These are phyloP conservation scores for Suncus etruscus DNA, from an alignment of 2,113 vertebrate species.

Conservation along the genomic window DNA sequence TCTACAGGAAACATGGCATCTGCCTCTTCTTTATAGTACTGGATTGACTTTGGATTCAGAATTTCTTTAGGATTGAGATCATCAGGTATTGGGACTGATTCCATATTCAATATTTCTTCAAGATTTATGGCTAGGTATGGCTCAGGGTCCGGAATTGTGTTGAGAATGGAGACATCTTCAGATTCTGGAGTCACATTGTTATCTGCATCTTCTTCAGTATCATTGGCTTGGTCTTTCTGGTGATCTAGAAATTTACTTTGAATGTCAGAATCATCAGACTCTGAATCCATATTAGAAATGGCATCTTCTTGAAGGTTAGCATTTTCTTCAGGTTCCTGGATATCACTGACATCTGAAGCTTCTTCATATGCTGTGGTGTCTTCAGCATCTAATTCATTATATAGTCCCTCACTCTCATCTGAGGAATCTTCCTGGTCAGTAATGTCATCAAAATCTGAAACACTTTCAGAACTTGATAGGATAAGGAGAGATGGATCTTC, in stretches of 20 bases:
- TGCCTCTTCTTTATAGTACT: conserved; percentile 35
- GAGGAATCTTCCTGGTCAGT: conserved; percentile 47
- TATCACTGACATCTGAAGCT: conserved; percentile 13
- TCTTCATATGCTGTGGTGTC: background rate
- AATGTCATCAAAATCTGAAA: conserved; percentile 56
- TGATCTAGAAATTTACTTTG: conserved; percentile 14
- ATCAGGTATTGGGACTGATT: conserved; percentile 23
- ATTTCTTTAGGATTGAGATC: conserved; percentile 27
- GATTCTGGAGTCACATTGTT: conserved; percentile 5
- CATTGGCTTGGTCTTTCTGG: background rate
- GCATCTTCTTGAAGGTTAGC: conserved; percentile 1
- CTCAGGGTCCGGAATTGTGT: conserved; percentile 57
- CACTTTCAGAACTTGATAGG: background rate
- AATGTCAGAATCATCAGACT: background rate
- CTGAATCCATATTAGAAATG: background rate
- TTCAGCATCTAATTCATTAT: conserved; percentile 46
- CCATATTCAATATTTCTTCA: conserved; percentile 62
- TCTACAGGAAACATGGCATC: conserved; percentile 32
- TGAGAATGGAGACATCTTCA: conserved; percentile 63
- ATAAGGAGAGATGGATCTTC: conserved; percentile 39
- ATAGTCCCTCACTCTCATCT: conserved; percentile 25
- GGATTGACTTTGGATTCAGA: conserved; percentile 22
- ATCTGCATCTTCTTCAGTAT: conserved; percentile 51
- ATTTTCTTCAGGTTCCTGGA: conserved; percentile 40
- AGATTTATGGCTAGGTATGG: conserved; percentile 56